Percentiles rank a stretch among this genome's conserved stretches.
Conservation (phyloP, 2,797 vertebrate genomes). For the Bradypus variegatus region DNA sequence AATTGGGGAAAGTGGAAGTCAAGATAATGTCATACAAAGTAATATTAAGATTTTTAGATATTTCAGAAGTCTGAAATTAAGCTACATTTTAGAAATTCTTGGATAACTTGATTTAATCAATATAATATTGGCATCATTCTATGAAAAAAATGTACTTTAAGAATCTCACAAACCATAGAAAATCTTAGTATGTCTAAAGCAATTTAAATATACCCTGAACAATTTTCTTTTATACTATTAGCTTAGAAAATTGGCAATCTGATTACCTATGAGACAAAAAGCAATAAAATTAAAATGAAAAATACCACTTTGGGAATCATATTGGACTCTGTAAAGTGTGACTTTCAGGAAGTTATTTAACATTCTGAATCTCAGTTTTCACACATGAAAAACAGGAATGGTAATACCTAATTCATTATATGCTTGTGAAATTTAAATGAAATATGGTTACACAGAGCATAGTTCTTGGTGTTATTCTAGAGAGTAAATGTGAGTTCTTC, state of each 20-base stretch:
- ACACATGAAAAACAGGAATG: neutral
- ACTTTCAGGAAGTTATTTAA: neutral
- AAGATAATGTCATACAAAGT: slow-evolving; percentile 11
- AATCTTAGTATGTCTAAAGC: neutral
- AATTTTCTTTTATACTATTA: neutral
- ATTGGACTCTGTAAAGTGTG: neutral
- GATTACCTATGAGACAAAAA: neutral
- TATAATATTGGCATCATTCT: slow-evolving; percentile 5
- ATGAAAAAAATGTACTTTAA: neutral
- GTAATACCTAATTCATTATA: neutral
- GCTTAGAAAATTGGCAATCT: slow-evolving; percentile 25
- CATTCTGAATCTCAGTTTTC: neutral
- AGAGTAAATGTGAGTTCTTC: neutral
- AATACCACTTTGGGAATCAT: neutral
- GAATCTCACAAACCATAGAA: neutral
- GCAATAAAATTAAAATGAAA: neutral
- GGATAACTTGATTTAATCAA: neutral
- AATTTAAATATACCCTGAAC: slow-evolving; percentile 31
- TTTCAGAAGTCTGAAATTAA: neutral
- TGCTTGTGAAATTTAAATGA: slow-evolving; percentile 31
- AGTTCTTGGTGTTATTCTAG: neutral
- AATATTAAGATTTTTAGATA: neutral
- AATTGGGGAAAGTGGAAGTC: neutral
- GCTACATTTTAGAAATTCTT: neutral
- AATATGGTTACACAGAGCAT: neutral